A percentile compares a stretch with the other conserved stretches of the same genome.
These are phyloP conservation scores for Xerus rutilus DNA, from an alignment of 2,797 vertebrate genomes.

Conservation along the genomic window DNA sequence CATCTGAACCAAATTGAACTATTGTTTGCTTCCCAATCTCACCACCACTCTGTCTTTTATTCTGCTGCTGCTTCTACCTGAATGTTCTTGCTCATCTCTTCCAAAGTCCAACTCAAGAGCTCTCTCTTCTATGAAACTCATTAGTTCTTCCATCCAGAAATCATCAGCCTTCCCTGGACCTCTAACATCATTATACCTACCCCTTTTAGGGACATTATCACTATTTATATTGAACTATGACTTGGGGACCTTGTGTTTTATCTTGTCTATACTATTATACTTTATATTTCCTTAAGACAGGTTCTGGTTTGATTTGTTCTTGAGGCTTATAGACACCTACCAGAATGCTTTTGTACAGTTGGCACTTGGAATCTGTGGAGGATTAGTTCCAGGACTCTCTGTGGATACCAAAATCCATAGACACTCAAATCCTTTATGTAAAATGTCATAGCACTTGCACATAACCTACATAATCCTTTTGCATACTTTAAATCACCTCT, in stretches of 20 bases:
- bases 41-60: neutral
- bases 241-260: neutral
- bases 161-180: neutral
- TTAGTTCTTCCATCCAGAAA: neutral
- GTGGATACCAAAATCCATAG: no score
- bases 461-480: no score
- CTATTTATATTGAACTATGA: neutral
- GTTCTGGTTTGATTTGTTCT: neutral
- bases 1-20: neutral
- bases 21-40: neutral
- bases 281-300: neutral
- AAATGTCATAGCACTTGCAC: neutral
- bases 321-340: neutral
- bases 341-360: neutral
- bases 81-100: neutral
- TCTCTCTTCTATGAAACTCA: neutral
- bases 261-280: neutral
- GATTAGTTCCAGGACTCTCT: neutral
- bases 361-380: neutral
- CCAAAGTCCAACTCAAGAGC: neutral
- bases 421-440: neutral
- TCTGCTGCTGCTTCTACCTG: neutral
- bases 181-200: neutral
- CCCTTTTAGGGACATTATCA: neutral
- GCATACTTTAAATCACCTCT: neutral